phyloP scores from a whole-genome alignment of 2,888 invertebrate genomes.

The Ophion obscuratus region DNA sequence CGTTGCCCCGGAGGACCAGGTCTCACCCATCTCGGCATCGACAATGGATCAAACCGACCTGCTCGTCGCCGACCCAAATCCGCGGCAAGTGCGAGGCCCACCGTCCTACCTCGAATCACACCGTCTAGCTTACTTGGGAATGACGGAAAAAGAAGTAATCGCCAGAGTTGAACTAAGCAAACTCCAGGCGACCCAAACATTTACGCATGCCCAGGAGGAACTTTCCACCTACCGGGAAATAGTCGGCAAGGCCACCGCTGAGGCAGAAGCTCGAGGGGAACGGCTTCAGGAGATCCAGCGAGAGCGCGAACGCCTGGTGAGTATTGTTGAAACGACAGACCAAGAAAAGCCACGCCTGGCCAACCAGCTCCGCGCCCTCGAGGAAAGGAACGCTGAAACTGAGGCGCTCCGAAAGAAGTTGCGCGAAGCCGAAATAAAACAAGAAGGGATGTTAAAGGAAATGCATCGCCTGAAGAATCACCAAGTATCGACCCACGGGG shows the following conservation, averaged over 20 bases:
- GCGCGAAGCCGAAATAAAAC: slow-evolving; percentile 21
- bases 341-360: neutral
- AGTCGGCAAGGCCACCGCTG: neutral
- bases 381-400: slow-evolving; percentile 9
- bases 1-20: too few species aligned
- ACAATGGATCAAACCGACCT: neutral
- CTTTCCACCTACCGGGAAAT: slow-evolving; percentile 2
- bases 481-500: too few species aligned
- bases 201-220: slow-evolving; percentile 14
- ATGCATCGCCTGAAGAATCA: slow-evolving; percentile 26
- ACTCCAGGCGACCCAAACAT: slow-evolving; percentile 1
- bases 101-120: neutral
- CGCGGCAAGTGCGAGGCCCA: neutral
- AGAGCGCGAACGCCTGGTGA: neutral
- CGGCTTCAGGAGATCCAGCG: neutral
- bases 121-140: neutral
- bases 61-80: neutral
- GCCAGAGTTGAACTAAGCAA: slow-evolving; percentile 3
- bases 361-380: neutral
- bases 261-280: neutral
- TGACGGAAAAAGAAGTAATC: slow-evolving; percentile 3
- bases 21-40: neutral
- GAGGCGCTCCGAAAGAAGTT: neutral
- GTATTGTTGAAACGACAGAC: neutral
- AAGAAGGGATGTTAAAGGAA: slow-evolving; percentile 10